phyloP scores from a whole-genome alignment of 2,113 vertebrate species.

The Mellivora capensis region DNA sequence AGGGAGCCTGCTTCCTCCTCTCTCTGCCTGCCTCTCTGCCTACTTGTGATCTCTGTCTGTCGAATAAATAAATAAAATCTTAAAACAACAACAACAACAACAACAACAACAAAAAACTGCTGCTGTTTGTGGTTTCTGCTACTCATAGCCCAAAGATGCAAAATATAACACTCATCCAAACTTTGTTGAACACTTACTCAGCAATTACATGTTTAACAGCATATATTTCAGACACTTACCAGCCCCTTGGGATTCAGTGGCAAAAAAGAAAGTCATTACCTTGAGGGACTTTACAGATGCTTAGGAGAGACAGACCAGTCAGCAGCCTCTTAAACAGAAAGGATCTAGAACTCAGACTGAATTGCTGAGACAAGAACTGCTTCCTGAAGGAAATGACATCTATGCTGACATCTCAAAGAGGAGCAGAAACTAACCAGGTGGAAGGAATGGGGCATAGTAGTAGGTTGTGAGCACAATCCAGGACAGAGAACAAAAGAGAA shows the following conservation, averaged over 20 bases:
- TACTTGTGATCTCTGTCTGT: too few species aligned
- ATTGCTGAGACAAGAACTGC: background rate
- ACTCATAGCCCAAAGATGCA: background rate
- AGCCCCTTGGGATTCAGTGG: background rate
- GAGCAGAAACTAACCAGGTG: background rate
- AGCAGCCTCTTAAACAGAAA: background rate
- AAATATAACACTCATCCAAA: background rate
- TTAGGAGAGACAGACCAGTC: background rate
- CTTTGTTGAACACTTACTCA: background rate
- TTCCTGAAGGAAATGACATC: background rate
- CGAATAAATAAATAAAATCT: too few species aligned
- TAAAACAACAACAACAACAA: too few species aligned
- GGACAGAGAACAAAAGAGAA: background rate
- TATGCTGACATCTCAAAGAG: background rate
- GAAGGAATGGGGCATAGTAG: background rate
- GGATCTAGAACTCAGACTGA: background rate
- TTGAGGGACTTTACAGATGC: background rate
- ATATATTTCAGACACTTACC: background rate
- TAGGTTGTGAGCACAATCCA: background rate
- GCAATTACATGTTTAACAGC: background rate
- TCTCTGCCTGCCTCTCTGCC: too few species aligned
- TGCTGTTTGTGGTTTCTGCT: background rate
- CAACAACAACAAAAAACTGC: too few species aligned
- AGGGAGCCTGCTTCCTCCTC: too few species aligned
- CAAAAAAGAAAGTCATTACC: background rate